Conservation (phyloP, 37 sponge, comb jelly and placozoan genomes). For the Aplysina aerophoba region DNA sequence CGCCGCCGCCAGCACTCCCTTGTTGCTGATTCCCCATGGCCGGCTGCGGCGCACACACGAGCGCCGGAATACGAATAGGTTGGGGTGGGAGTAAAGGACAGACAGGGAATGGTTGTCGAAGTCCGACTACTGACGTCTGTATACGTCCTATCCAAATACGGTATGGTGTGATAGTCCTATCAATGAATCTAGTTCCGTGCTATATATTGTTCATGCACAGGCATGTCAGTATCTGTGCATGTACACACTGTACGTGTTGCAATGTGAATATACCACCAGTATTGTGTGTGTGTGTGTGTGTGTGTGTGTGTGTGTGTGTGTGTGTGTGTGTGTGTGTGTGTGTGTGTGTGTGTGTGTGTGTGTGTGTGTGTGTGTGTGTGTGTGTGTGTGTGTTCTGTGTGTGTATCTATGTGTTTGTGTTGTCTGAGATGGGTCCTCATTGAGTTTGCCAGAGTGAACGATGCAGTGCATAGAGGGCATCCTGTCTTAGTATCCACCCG, state of each 20-base stretch:
- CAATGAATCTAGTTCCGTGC: not conserved
- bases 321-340: slow-evolving; percentile 39
- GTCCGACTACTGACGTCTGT: too few relatives aligned
- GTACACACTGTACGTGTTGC: not conserved
- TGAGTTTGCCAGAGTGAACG: too few relatives aligned
- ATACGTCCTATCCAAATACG: not conserved
- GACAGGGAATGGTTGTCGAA: not conserved
- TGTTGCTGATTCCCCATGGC: slow-evolving; percentile 33
- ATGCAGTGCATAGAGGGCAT: too few relatives aligned
- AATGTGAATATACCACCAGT: not conserved
- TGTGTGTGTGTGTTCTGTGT: too few relatives aligned
- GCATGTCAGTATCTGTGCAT: too few relatives aligned
- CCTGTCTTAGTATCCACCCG: too few relatives aligned
- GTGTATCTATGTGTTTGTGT: too few relatives aligned
- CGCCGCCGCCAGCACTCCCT: not conserved
- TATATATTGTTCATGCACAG: too few relatives aligned
- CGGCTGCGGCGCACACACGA: not conserved
- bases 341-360: slow-evolving; percentile 14
- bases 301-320: slow-evolving; percentile 49
- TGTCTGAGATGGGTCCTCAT: too few relatives aligned
- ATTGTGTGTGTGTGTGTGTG: slow-evolving; percentile 37
- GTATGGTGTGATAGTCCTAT: not conserved
- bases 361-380: too few relatives aligned
- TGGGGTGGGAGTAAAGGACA: too few relatives aligned
- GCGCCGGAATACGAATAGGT: not conserved